Evolutionary conservation across 2,797 vertebrate genomes (phyloP).

Genomic region (Aythya fuligula): DNA sequence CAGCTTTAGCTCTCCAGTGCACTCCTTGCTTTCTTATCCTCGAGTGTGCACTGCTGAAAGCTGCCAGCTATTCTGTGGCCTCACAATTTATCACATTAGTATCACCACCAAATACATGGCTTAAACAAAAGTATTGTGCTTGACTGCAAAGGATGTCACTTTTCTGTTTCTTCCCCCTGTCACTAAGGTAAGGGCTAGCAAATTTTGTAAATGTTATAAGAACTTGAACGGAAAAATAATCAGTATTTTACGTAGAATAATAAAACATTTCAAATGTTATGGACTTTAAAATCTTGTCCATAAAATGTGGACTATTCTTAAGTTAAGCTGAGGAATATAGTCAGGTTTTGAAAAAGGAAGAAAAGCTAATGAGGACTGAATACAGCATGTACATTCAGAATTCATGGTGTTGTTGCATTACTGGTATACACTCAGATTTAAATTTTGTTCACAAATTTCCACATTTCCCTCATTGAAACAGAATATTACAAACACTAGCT

Average conservation of each 20-base stretch:
- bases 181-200: background rate
- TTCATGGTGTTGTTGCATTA: background rate
- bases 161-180: background rate
- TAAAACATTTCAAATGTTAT: background rate
- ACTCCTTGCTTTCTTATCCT: background rate
- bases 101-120: background rate
- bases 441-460: background rate
- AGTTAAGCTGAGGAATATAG: background rate
- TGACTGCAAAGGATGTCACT: background rate
- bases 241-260: background rate
- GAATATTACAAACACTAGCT: background rate
- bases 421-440: background rate
- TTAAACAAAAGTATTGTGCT: background rate
- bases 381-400: background rate
- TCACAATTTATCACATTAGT: constrained; percentile 1
- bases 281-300: background rate
- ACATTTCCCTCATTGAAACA: background rate
- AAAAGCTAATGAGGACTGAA: background rate
- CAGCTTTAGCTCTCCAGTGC: constrained; percentile 35
- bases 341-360: background rate
- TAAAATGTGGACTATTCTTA: background rate
- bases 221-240: background rate
- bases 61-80: background rate
- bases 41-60: background rate
- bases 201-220: background rate